phyloP scores from a whole-genome alignment of 2,888 invertebrate species.

The Aethes cnicana region DNA sequence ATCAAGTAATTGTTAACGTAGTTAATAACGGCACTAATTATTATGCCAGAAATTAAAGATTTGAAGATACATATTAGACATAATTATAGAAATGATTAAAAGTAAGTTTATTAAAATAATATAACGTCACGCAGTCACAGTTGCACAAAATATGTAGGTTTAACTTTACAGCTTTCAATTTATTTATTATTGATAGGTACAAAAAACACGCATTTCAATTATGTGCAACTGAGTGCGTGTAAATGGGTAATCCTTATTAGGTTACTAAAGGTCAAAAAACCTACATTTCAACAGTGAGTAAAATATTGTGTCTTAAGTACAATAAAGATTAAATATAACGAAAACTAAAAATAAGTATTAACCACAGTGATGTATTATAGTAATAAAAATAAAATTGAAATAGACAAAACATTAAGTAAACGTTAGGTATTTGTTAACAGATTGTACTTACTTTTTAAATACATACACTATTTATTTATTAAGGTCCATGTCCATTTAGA shows the following conservation, averaged over 20 bases:
- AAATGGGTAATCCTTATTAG: constrained; percentile 7
- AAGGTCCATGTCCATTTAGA: constrained; percentile 16
- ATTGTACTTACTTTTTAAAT: constrained; percentile 65
- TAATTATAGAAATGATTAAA: too few relatives aligned
- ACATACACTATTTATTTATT: constrained; percentile 19
- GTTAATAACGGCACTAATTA: too few relatives aligned
- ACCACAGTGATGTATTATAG: constrained; percentile 43
- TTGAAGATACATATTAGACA: too few relatives aligned
- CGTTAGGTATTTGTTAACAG: constrained; percentile 46
- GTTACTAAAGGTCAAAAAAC: constrained; percentile 7
- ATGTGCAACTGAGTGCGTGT: too few relatives aligned
- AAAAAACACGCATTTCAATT: too few relatives aligned
- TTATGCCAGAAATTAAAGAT: too few relatives aligned
- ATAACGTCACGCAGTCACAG: too few relatives aligned
- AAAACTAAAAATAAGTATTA: constrained; percentile 19
- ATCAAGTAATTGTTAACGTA: too few relatives aligned
- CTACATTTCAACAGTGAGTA: neutral
- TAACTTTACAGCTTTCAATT: too few relatives aligned
- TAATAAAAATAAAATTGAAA: constrained; percentile 40
- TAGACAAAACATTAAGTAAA: constrained; percentile 36
- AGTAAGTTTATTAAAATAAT: too few relatives aligned
- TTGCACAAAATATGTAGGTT: too few relatives aligned
- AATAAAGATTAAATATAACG: constrained; percentile 10
- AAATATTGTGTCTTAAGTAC: constrained; percentile 7
- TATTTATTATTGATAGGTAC: too few relatives aligned